Percentiles rank a stretch among this genome's conserved stretches.
phyloP scores from a whole-genome alignment of 2,113 vertebrate genomes.

The Rhegmatorhina hoffmannsi region DNA sequence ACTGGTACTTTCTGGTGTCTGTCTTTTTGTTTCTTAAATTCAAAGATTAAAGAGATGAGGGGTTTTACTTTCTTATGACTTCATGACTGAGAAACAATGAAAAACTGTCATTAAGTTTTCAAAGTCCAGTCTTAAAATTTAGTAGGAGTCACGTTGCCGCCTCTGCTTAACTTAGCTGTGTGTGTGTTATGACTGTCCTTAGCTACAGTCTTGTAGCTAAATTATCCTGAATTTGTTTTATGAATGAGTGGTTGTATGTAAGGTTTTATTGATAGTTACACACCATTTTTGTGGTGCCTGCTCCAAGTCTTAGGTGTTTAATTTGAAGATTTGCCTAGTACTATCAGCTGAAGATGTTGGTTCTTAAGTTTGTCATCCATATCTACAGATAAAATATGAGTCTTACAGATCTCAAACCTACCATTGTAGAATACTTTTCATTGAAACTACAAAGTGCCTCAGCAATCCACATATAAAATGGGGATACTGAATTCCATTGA shows the following conservation, averaged over 20 bases:
- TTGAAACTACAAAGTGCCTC: neutral
- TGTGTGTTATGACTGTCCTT: neutral
- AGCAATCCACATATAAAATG: neutral
- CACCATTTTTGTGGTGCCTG: neutral
- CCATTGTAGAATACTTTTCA: neutral
- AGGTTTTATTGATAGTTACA: neutral
- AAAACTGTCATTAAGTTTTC: neutral
- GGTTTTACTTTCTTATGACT: neutral
- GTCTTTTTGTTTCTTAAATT: neutral
- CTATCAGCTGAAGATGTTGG: neutral
- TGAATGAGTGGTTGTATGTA: neutral
- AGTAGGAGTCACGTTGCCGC: neutral
- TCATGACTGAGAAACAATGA: neutral
- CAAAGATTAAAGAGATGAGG: neutral
- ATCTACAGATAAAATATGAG: neutral
- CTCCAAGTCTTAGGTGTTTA: neutral
- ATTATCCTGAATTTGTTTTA: neutral
- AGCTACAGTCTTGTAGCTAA: neutral
- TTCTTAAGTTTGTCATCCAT: neutral
- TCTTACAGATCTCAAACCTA: neutral
- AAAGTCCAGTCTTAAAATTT: neutral
- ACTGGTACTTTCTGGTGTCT: neutral
- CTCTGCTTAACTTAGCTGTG: neutral
- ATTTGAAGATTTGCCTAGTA: neutral
- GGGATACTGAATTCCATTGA: neutral